Evolutionary conservation across 2,888 invertebrate species (phyloP), one percentile per base, ranked within the genome.

Genomic region (Electrophaes corylata): DNA sequence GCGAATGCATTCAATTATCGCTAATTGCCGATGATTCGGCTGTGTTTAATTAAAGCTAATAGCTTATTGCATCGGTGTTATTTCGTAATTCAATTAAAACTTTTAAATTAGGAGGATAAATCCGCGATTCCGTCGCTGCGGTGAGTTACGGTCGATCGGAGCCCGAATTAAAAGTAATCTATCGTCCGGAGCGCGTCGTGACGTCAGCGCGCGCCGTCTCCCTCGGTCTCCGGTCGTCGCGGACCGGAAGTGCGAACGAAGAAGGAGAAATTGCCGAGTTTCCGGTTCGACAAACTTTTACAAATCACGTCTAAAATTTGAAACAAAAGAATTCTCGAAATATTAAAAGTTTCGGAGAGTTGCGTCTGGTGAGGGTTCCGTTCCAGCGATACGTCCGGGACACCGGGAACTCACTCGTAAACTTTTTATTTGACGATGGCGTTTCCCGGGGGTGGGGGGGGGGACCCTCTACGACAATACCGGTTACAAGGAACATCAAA

Each of bases 401-500:
- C 49, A n/a, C n/a, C n/a, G 46, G 20, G 20, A 20, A 20, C 20
- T 39, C 37, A 44, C 55, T 51, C 49, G 43, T 60, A 56, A 61
- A 64, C 48, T 63, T 63, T 64, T 65, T 64, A 65, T 59, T 68
- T 60, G 62, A 65, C 62, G 58, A 59, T 60, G 51, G 64, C 66
- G 59, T 64, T 62, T 57, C 49, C 52, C 31, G 40, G 14, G 12
- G 16, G 10, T n/a, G 31, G 31, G 35, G 41, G 8, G 26, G 5
- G 31, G 33, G 44, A 45, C 47, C 54, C 52, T 64, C 57, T 57
- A 62, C 65, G 66, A 63, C 66, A 67, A 70, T 66, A 64, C 66
- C 66, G 65, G 66, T 69, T 56, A 64, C 67, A 66, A 67, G 53
- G 62, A 54, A 73, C 71, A 75, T 75, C 71, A 75, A 76, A 75